A percentile compares a stretch with the other conserved stretches of the same genome.
Evolutionary conservation across 2,797 vertebrate genomes (phyloP).

Genomic region (Micropoecilia bifurca): DNA sequence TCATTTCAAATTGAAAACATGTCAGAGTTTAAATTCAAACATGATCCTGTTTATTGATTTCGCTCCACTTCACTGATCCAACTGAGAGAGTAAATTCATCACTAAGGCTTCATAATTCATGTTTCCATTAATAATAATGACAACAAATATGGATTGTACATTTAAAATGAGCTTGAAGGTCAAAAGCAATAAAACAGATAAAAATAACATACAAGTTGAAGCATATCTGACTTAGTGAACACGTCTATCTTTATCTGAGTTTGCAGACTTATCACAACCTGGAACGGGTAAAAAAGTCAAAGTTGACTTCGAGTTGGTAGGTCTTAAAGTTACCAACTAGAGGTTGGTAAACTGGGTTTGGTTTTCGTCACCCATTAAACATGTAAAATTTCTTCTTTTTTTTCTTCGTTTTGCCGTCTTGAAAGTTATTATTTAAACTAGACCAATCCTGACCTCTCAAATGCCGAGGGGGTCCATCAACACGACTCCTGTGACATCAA

Average conservation of each 20-base stretch:
- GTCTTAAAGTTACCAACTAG: neutral
- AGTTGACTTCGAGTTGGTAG: too few relatives aligned
- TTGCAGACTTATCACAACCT: neutral
- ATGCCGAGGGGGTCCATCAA: neutral
- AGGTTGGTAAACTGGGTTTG: neutral
- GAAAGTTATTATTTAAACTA: neutral
- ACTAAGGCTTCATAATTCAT: neutral
- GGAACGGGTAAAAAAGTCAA: slow-evolving; percentile 15
- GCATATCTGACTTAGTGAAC: neutral
- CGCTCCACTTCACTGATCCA: neutral
- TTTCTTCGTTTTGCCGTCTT: neutral
- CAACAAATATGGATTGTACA: neutral
- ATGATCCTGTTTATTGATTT: neutral
- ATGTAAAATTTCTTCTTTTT: neutral
- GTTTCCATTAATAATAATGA: neutral
- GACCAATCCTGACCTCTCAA: neutral
- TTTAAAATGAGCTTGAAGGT: neutral
- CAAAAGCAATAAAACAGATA: neutral
- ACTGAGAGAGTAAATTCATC: neutral
- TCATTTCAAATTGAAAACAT: neutral
- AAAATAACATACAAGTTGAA: neutral
- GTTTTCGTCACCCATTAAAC: neutral
- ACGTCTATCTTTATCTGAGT: neutral
- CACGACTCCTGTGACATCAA: neutral
- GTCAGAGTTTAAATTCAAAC: neutral